Percentiles rank a stretch among this genome's conserved stretches.
These are phyloP conservation scores for Corythornis leucogaster DNA, from an alignment of 2,797 vertebrate genomes.

Conservation along the genomic window DNA sequence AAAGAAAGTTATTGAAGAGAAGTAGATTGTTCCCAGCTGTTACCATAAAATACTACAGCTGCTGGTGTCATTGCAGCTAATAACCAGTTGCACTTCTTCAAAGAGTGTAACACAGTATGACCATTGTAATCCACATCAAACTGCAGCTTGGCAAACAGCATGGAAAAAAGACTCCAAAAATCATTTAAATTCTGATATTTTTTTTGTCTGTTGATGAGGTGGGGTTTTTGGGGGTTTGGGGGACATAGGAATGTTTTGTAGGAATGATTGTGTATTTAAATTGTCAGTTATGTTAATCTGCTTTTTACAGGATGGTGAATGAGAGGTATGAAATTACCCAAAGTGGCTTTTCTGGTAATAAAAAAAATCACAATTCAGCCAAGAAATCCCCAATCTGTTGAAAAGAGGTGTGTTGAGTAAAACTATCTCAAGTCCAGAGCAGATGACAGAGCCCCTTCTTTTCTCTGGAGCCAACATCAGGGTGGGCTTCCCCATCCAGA, in stretches of 20 bases:
- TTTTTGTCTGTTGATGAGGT: background rate
- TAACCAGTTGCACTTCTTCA: constrained; percentile 52
- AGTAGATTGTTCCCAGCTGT: constrained; percentile 65
- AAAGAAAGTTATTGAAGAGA: constrained; percentile 58
- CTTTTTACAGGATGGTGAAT: background rate
- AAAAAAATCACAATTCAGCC: background rate
- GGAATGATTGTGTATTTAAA: background rate
- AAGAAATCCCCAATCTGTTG: background rate
- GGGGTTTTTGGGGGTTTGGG: background rate
- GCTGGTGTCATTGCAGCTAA: constrained; percentile 50
- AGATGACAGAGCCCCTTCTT: background rate
- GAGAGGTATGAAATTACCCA: background rate
- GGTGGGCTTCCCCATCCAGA: background rate
- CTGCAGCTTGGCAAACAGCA: background rate
- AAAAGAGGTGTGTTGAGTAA: background rate
- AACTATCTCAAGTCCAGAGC: background rate
- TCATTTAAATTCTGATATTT: background rate
- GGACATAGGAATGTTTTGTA: background rate
- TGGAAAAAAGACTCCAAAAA: background rate
- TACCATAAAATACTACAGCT: constrained; percentile 63
- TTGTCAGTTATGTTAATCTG: background rate
- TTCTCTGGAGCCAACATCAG: background rate
- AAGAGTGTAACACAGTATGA: constrained; percentile 41
- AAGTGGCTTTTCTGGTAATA: background rate
- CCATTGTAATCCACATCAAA: constrained; percentile 55